Percentiles rank a stretch among this genome's conserved stretches.
phyloP scores from a whole-genome alignment of 2,113 vertebrate genomes.

The Calyptomena viridis region DNA sequence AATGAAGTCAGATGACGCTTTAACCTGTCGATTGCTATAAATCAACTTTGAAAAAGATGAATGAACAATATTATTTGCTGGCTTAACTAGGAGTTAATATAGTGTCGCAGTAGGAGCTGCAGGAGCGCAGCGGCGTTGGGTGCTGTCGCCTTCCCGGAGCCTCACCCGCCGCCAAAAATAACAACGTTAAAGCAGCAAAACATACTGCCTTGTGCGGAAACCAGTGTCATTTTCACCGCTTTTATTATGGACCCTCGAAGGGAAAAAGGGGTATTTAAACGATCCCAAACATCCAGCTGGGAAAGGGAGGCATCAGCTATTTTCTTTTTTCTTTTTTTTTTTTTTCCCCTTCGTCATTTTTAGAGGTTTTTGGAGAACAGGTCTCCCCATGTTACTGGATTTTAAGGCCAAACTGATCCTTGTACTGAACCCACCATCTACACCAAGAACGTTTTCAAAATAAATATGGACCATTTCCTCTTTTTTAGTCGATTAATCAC shows the following conservation, averaged over 20 bases:
- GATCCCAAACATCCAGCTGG: slow-evolving; percentile 49
- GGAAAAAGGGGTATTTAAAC: slow-evolving; percentile 46
- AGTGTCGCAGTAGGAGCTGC: background rate
- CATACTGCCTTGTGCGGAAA: background rate
- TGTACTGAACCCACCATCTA: background rate
- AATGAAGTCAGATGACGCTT: slow-evolving; percentile 81
- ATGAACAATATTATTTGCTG: slow-evolving; percentile 67
- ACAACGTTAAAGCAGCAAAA: background rate
- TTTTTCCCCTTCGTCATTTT: background rate
- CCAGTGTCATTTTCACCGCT: slow-evolving; percentile 37
- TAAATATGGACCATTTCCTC: background rate
- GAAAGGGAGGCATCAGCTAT: slow-evolving; percentile 4
- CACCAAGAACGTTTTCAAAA: background rate
- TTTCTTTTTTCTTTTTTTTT: background rate
- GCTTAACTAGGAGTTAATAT: slow-evolving; percentile 41
- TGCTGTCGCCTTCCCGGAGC: background rate
- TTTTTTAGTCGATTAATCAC: background rate
- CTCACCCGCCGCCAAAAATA: slow-evolving; percentile 7
- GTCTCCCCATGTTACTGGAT: background rate
- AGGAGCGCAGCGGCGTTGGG: slow-evolving; percentile 9
- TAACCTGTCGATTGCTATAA: slow-evolving; percentile 78
- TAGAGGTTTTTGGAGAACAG: background rate
- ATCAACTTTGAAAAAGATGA: slow-evolving; percentile 74
- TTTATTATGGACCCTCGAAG: slow-evolving; percentile 20
- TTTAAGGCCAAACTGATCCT: background rate